Evolutionary conservation across 1,140 invertebrate species (phyloP).

Genomic region (Temnothorax longispinosus): DNA sequence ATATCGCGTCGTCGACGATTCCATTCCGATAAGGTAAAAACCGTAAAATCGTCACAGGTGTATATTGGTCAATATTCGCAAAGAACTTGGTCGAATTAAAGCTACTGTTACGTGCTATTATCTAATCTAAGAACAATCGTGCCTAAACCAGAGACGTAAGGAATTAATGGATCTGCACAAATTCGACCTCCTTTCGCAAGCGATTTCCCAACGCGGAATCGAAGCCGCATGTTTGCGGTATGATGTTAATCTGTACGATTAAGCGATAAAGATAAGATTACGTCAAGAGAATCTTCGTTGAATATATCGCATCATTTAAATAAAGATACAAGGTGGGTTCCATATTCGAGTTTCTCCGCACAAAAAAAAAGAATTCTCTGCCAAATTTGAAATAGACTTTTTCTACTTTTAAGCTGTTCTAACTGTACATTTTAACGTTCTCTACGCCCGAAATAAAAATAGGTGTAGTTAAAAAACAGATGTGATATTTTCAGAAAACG

Average conservation of each 20-base stretch:
- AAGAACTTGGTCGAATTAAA: background rate
- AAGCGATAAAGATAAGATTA: constrained; percentile 43
- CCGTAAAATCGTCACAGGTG: background rate
- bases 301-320: background rate
- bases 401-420: background rate
- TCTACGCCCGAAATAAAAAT: background rate
- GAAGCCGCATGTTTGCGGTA: constrained; percentile 19
- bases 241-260: constrained; percentile 52
- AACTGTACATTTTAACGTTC: background rate
- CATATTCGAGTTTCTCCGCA: background rate
- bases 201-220: constrained; percentile 42
- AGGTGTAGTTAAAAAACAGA: background rate
- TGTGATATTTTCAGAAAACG: background rate
- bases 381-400: background rate
- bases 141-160: constrained; percentile 25
- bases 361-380: background rate
- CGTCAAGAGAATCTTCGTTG: background rate
- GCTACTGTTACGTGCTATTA: background rate
- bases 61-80: background rate
- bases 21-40: constrained; percentile 17
- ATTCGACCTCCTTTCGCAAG: constrained; percentile 51
- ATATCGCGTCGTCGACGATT: background rate
- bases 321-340: background rate
- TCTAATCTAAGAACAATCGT: constrained; percentile 17
- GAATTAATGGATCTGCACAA: constrained; percentile 51